These are phyloP conservation scores for Delia radicum DNA, from an alignment of 1,140 invertebrate species.

Conservation along the genomic window DNA sequence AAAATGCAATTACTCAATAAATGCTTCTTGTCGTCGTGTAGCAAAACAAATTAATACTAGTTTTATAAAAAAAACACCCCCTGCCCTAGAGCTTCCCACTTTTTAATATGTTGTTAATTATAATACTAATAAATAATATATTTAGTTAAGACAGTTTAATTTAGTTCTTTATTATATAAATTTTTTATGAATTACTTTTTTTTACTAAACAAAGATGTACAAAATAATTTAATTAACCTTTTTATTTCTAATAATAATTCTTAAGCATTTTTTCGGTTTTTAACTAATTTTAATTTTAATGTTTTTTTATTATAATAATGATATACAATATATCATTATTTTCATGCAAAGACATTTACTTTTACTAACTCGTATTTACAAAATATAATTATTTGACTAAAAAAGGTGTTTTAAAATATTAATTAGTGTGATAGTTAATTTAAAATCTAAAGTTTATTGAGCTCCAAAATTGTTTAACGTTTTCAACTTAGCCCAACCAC, in stretches of 20 bases:
- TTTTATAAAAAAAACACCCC: no score
- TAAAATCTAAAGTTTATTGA: no score
- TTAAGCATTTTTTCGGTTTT: neutral
- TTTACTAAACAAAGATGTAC: neutral
- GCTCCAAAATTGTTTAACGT: no score
- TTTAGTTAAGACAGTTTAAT: neutral
- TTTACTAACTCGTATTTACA: neutral
- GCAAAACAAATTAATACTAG: no score
- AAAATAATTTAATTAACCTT: neutral
- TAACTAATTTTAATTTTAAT: conserved; percentile 1
- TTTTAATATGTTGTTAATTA: neutral
- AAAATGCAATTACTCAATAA: no score
- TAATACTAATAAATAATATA: neutral
- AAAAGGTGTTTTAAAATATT: neutral
- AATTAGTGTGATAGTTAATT: neutral
- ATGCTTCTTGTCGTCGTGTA: no score
- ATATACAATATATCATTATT: neutral
- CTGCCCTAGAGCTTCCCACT: neutral
- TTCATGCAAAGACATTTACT: neutral
- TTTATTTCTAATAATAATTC: neutral
- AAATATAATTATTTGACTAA: neutral
- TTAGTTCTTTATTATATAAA: neutral
- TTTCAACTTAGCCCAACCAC: no score
- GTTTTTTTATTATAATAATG: no score
- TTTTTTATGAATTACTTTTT: neutral